A percentile compares a stretch with the other conserved stretches of the same genome.
Conservation (phyloP, 2,797 vertebrate genomes). For the Urocyon cinereoargenteus region DNA sequence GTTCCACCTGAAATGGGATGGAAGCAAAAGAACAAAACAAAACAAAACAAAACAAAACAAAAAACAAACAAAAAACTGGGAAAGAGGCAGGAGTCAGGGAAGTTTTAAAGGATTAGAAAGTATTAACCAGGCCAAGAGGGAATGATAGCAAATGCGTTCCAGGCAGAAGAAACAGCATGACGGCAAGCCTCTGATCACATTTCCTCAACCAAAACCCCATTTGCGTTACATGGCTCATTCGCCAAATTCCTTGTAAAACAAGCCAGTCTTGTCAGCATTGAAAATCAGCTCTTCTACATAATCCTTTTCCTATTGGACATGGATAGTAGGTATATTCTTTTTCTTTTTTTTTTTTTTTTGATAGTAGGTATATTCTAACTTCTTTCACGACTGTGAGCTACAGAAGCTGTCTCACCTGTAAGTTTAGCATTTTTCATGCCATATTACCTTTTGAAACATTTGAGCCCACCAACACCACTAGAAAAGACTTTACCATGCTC, state of each 20-base stretch:
- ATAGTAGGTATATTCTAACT: neutral
- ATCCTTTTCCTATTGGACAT: neutral
- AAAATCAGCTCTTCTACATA: neutral
- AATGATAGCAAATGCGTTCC: neutral
- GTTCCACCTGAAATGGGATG: neutral
- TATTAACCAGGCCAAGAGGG: neutral
- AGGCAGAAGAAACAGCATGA: neutral
- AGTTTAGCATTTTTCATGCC: neutral
- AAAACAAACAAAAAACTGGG: neutral
- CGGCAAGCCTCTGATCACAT: neutral
- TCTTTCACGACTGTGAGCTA: neutral
- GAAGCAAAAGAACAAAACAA: neutral
- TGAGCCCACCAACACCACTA: neutral
- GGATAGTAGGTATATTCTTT: neutral
- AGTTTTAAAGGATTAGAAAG: slow-evolving; percentile 38
- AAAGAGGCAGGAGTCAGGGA: neutral
- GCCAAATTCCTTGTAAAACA: neutral
- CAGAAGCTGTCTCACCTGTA: neutral
- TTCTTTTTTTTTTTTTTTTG: no score
- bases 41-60: neutral
- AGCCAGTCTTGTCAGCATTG: neutral
- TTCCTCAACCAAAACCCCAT: neutral
- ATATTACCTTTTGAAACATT: slow-evolving; percentile 11
- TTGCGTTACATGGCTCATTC: neutral
- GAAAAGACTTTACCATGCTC: neutral